Percentiles rank a stretch among this genome's conserved stretches.
Evolutionary conservation across 2,888 invertebrate species (phyloP).

Genomic region (Lissonota sp.): DNA sequence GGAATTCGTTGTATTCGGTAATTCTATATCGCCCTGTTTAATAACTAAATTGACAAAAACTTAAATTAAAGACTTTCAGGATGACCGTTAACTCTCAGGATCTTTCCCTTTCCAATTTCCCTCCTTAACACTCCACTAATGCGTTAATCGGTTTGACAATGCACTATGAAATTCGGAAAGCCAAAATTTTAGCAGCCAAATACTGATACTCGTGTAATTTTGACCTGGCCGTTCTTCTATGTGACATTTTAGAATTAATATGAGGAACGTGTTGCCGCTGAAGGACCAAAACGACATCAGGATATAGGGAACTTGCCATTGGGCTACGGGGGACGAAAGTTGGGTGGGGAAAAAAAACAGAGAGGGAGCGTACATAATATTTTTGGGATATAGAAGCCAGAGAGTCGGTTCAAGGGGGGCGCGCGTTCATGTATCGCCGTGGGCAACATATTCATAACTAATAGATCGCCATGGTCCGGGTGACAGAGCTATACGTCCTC

Average conservation of each 20-base stretch:
- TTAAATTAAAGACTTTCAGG: too few relatives aligned
- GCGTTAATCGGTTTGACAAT: too few relatives aligned
- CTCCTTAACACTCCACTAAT: too few relatives aligned
- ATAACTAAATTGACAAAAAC: too few relatives aligned
- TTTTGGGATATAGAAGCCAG: slow-evolving; percentile 72
- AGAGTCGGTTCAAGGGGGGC: slow-evolving; percentile 65
- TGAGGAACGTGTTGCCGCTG: slow-evolving; percentile 66
- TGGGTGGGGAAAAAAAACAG: slow-evolving; percentile 44
- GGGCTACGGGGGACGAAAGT: slow-evolving; percentile 27
- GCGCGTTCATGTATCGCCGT: slow-evolving; percentile 81
- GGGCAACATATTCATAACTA: slow-evolving; percentile 83
- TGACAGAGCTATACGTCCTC: slow-evolving; percentile 83
- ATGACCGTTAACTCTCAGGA: too few relatives aligned
- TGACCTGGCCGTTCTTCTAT: slow-evolving; percentile 68
- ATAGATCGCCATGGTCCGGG: slow-evolving; percentile 81
- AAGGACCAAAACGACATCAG: slow-evolving; percentile 21
- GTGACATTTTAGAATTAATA: slow-evolving; percentile 79
- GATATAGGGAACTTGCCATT: slow-evolving; percentile 24
- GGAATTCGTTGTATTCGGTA: too few relatives aligned
- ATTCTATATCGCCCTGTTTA: too few relatives aligned
- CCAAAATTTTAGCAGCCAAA: too few relatives aligned
- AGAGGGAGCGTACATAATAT: slow-evolving; percentile 76
- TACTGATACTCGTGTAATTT: slow-evolving; percentile 18
- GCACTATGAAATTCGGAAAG: too few relatives aligned
- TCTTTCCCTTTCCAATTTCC: too few relatives aligned